Evolutionary conservation across 1,140 invertebrate genomes (phyloP), one percentile per base, ranked within the genome.

Genomic region (Zelostemma sp.): DNA sequence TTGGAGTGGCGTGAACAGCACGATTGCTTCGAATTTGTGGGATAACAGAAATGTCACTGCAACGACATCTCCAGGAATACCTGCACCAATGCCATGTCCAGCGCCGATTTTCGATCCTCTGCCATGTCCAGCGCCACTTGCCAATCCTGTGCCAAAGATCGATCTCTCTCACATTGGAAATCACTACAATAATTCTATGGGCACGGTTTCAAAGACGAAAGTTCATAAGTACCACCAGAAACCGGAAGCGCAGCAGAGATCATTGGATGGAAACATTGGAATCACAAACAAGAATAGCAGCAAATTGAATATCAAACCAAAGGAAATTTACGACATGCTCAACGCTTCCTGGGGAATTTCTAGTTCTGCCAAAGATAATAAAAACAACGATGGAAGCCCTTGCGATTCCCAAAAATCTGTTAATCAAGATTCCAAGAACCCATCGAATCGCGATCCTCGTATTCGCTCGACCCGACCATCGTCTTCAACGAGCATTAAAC

Each of bases 371-470:
- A 69, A 76, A 11, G 75, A 77, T 0, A 74, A 61, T 40, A 50
- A 69, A 0, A 75, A 69, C 6, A 48, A 33, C 3, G 8, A 25
- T 4, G 70, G 73, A 19, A 71, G 73, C 3, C 41, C 4, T 28
- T 38, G 72, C 28, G 59, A 66, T 19, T 25, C 31, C 0, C 45
- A 55, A 43, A 56, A 4, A 12, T 40, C 58, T 8, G 47, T 53
- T 12, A 53, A 64, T 11, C 57, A 62, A 72, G 55, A 61, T 49
- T 43, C 38, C 53, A 50, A 54, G 40, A 54, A 16, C 14, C 18
- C 40, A n/a, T 51, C 16, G n/a, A 56, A 56, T 17, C 67, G 67
- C 28, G 75, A 79, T 47, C 77, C 76, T 40, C 68, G 77, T 1
- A 35, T 72, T n/a, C 14, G 8, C 5, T 18, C 41, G 33, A 18